Evolutionary conservation across 2,888 invertebrate genomes (phyloP).

Genomic region (Schizaphis graminum): DNA sequence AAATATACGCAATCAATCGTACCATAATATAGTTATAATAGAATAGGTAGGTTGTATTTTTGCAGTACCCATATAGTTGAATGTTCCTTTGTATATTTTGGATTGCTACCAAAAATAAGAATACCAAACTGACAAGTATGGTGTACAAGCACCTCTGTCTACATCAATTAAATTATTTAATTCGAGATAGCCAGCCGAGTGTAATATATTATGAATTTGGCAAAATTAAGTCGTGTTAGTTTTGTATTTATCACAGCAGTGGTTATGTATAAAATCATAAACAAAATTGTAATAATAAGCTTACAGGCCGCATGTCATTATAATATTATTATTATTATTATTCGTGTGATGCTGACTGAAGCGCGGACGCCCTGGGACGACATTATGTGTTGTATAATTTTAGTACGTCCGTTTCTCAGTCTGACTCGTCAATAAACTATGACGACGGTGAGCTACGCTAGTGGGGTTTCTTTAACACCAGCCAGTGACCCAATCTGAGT

Average conservation of each 20-base stretch:
- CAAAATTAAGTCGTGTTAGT: conserved; percentile 5
- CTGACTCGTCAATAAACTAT: conserved; percentile 41
- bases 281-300: neutral
- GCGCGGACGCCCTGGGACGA: neutral
- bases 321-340: neutral
- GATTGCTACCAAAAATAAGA: conserved; percentile 33
- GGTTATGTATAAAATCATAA: neutral
- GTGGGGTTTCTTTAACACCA: conserved; percentile 32
- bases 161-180: neutral
- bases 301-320: neutral
- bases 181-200: neutral
- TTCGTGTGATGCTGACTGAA: neutral
- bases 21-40: neutral
- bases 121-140: conserved; percentile 2
- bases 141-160: conserved; percentile 4
- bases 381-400: neutral
- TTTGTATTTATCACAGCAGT: neutral
- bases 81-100: neutral
- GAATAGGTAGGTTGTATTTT: neutral
- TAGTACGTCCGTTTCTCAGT: neutral
- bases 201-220: neutral
- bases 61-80: neutral
- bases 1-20: neutral
- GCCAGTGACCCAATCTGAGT: neutral
- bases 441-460: neutral